phyloP scores from a whole-genome alignment of 2,888 invertebrate genomes.

The Tiliacea aurago region DNA sequence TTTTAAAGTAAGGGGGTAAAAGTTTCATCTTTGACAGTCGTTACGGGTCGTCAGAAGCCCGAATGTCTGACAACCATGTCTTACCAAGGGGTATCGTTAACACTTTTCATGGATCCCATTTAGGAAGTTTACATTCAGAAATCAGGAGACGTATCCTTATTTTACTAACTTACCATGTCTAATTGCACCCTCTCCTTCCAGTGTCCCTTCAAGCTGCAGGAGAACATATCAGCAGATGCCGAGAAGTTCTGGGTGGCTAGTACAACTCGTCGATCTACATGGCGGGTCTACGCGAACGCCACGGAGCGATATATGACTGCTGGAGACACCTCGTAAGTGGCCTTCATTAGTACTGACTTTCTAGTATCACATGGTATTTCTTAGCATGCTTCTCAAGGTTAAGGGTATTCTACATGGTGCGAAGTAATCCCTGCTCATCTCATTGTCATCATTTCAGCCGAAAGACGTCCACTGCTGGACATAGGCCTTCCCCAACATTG shows the following conservation, averaged over 20 bases:
- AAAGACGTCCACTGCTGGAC: too few relatives aligned
- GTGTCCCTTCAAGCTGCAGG: constrained; percentile 92
- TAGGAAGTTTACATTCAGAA: not conserved
- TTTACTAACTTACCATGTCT: not conserved
- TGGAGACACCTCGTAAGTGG: constrained; percentile 82
- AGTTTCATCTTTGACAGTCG: too few relatives aligned
- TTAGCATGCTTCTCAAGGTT: not conserved
- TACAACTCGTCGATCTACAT: constrained; percentile 88
- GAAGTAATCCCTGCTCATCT: not conserved
- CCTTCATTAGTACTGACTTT: not conserved
- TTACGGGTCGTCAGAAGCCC: too few relatives aligned
- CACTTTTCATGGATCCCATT: too few relatives aligned
- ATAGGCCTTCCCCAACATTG: too few relatives aligned
- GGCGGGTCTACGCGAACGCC: constrained; percentile 89
- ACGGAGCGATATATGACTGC: constrained; percentile 85
- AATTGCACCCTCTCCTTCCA: constrained; percentile 68
- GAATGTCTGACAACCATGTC: too few relatives aligned
- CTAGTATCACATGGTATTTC: not conserved
- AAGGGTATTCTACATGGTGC: not conserved
- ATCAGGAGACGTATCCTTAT: not conserved
- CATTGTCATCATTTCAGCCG: too few relatives aligned
- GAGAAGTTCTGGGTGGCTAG: constrained; percentile 85
- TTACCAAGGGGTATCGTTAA: too few relatives aligned
- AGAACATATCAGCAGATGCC: constrained; percentile 76
- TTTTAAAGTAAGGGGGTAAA: too few relatives aligned